Evolutionary conservation across 2,113 vertebrate species (phyloP).

Genomic region (Copsychus sechellarum): DNA sequence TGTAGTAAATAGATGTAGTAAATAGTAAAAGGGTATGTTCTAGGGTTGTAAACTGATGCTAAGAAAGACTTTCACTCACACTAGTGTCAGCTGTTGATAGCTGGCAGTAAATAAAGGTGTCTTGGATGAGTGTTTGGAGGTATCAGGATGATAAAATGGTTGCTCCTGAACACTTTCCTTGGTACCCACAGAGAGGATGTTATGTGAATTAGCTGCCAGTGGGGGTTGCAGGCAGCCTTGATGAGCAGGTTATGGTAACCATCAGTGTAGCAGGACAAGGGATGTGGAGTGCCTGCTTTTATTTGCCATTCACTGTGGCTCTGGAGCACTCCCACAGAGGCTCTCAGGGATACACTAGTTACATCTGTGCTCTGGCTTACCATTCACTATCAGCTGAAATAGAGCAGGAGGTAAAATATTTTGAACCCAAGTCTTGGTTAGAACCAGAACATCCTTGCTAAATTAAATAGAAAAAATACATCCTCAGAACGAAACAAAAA

Average conservation of each 20-base stretch:
- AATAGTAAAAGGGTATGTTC: background rate
- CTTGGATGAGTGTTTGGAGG: background rate
- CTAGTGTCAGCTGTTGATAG: accelerated
- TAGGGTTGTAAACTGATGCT: background rate
- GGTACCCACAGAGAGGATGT: background rate
- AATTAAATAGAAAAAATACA: background rate
- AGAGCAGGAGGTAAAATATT: background rate
- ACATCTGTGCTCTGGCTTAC: background rate
- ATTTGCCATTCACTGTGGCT: background rate
- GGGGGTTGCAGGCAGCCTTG: background rate
- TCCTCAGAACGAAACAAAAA: background rate
- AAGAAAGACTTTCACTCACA: background rate
- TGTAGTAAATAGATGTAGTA: background rate
- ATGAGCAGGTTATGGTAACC: accelerated
- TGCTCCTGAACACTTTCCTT: background rate
- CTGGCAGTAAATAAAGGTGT: background rate
- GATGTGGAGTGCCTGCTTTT: background rate
- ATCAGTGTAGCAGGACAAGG: background rate
- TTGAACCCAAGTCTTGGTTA: background rate
- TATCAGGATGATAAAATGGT: accelerated
- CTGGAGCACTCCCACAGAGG: background rate
- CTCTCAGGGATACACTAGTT: background rate
- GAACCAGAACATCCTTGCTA: background rate
- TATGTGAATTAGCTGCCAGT: accelerated
- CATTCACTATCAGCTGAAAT: background rate